These are phyloP conservation scores for Cathartes aura DNA, from an alignment of 2,113 vertebrate genomes.

Conservation along the genomic window DNA sequence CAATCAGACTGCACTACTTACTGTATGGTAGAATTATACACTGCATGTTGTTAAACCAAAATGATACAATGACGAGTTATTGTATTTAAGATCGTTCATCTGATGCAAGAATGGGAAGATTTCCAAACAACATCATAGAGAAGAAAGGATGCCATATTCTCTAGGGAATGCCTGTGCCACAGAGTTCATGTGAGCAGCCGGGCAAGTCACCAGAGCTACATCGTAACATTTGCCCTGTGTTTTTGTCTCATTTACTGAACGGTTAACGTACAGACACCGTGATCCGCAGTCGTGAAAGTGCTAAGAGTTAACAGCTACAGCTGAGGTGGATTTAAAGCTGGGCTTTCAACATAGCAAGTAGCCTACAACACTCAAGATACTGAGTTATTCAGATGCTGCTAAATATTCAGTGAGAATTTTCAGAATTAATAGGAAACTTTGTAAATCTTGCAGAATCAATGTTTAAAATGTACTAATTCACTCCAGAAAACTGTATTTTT, in stretches of 20 bases:
- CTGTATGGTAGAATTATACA: not conserved
- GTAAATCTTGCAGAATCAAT: not conserved
- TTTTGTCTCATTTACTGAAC: not conserved
- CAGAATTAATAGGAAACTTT: not conserved
- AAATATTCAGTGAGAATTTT: not conserved
- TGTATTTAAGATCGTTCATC: not conserved
- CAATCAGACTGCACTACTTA: not conserved
- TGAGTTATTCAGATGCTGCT: not conserved
- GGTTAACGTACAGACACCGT: not conserved
- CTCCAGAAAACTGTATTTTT: not conserved
- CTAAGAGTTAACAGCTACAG: not conserved
- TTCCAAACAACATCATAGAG: not conserved
- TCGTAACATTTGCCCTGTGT: not conserved
- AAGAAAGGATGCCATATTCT: not conserved
- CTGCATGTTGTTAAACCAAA: not conserved
- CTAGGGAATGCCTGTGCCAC: not conserved
- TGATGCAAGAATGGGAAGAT: not conserved
- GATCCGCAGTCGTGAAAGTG: not conserved
- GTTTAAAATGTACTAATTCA: not conserved
- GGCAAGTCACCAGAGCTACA: not conserved
- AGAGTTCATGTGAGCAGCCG: not conserved
- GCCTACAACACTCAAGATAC: fast-evolving
- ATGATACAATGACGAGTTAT: not conserved
- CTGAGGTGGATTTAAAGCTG: not conserved
- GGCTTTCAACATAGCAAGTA: not conserved